Percentiles rank a stretch among this genome's conserved stretches.
Evolutionary conservation across 2,797 vertebrate genomes (phyloP).

Genomic region (Arctocebus calabarensis): DNA sequence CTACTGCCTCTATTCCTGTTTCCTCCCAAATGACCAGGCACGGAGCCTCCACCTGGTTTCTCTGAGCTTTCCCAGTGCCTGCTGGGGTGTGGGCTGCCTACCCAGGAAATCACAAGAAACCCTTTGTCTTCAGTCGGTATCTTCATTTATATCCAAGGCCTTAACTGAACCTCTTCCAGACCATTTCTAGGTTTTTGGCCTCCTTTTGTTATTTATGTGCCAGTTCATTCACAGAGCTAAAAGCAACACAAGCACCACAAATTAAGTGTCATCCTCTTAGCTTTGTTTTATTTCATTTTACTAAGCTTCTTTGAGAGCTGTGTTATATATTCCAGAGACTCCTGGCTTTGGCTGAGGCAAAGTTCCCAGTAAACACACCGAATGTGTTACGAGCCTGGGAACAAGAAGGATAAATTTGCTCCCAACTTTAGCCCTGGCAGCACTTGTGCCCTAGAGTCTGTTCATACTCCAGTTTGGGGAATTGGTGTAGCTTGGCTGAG

Average conservation of each 20-base stretch:
- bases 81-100: neutral
- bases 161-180: neutral
- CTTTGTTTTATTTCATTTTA: constrained; percentile 55
- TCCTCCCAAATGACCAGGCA: neutral
- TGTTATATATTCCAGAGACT: constrained; percentile 61
- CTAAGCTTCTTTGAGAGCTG: constrained; percentile 45
- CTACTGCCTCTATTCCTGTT: neutral
- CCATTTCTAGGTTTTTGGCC: neutral
- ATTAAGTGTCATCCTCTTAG: constrained; percentile 57
- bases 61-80: neutral
- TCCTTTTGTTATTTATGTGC: constrained; percentile 18
- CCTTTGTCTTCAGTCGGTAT: neutral
- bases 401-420: constrained; percentile 54
- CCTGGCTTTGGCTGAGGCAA: constrained; percentile 58
- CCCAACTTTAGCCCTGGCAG: constrained; percentile 50
- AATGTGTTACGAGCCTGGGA: constrained; percentile 60
- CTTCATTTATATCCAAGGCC: neutral
- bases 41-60: neutral
- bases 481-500: constrained; percentile 48
- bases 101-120: neutral
- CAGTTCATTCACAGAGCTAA: constrained; percentile 58
- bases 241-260: constrained; percentile 63
- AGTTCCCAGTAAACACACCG: constrained; percentile 45
- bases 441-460: constrained; percentile 28
- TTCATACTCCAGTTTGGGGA: constrained; percentile 3